Evolutionary conservation across 2,888 invertebrate species (phyloP), one percentile per base, ranked within the genome.

Genomic region (Ctenicera cuprea): DNA sequence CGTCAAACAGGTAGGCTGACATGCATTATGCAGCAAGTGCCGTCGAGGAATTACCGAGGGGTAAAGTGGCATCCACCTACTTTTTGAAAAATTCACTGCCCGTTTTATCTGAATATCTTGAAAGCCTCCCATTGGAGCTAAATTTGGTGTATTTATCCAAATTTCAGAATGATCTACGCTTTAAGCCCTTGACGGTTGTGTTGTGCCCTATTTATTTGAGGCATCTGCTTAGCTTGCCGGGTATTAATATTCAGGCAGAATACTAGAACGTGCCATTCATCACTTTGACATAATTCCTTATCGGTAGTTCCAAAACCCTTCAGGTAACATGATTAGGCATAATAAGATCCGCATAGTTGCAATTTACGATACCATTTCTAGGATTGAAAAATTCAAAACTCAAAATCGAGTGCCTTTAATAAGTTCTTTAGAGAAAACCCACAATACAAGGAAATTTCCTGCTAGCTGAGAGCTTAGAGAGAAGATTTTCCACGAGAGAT

Each of bases 261-360:
- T 20, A 38, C 38, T 38, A 18, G 59, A 59, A 59, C 59, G 38
- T 59, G 59, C 14, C 59, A 59, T 59, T 33, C 59, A 59, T 59
- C 59, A 59, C 59, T 59, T 38, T 59, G 59, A 59, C 59, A 38
- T 33, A 38, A 38, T 59, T 59, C 59, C 59, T 59, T 59, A 59
- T 59, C 59, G 22, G 38, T 38, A 59, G 37, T 59, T 18, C 38
- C 59, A 59, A 33, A 59, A 59, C 59, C 37, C 12, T 18, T 11
- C 59, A 59, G 41, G 59, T 59, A 59, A 59, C 5, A 59, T 14
- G 59, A 59, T 59, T 59, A 59, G 33, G 38, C 11, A 30, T n/a
- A 16, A 59, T 16, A 37, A 16, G 38, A 38, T 18, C 18, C 59
- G 37, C 18, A 11, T 14, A 33, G 18, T 14, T 22, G 38, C 38